Evolutionary conservation across 2,797 vertebrate genomes (phyloP).

Genomic region (Alfaro cultratus): DNA sequence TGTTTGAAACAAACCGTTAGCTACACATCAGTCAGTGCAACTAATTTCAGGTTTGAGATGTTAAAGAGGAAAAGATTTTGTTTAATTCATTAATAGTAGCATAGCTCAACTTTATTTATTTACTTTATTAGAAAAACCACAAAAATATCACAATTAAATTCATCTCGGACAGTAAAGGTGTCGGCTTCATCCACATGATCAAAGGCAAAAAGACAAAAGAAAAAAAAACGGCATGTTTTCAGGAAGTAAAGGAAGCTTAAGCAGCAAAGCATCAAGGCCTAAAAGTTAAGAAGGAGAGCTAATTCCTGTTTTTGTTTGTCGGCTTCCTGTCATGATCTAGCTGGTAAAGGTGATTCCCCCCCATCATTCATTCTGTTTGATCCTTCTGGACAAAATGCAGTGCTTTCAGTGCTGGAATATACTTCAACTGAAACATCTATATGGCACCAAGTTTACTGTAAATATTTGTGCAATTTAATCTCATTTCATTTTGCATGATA

Average conservation of each 20-base stretch:
- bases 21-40: neutral
- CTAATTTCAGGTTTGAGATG: constrained; percentile 13
- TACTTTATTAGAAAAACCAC: constrained; percentile 38
- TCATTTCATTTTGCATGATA: constrained; percentile 16
- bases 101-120: constrained; percentile 2
- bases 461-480: constrained; percentile 11
- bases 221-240: neutral
- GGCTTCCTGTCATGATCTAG: constrained; percentile 34
- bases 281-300: constrained; percentile 37
- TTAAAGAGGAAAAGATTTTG: constrained; percentile 16
- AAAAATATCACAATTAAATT: constrained; percentile 31
- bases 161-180: constrained; percentile 14
- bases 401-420: constrained; percentile 8
- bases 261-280: constrained; percentile 53
- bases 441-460: constrained; percentile 11
- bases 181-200: constrained; percentile 15
- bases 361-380: constrained; percentile 31
- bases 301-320: constrained; percentile 68
- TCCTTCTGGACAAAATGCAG: constrained; percentile 49
- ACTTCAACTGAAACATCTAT: constrained; percentile 26
- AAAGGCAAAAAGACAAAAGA: constrained; percentile 13
- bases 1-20: neutral
- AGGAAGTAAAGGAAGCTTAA: constrained; percentile 53
- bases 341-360: constrained; percentile 39
- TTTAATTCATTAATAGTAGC: constrained; percentile 24